phyloP scores from a whole-genome alignment of 2,888 invertebrate genomes.

The Athripsodes cinereus region DNA sequence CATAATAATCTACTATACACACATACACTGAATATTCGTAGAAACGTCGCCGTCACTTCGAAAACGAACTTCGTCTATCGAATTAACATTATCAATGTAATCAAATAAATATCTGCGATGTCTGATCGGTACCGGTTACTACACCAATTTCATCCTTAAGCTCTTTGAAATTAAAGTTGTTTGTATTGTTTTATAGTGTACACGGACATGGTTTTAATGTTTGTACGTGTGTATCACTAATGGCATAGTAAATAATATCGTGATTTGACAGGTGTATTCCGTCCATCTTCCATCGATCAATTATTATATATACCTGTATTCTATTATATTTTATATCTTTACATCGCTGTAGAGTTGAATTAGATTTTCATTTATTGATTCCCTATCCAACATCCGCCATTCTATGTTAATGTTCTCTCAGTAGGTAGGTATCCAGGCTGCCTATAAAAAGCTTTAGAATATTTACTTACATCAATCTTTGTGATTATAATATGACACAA shows the following conservation, averaged over 20 bases:
- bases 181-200: background rate
- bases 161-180: background rate
- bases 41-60: background rate
- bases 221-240: slow-evolving; percentile 4
- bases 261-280: slow-evolving; percentile 21
- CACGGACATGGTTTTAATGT: background rate
- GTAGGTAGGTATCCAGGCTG: no score
- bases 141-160: background rate
- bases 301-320: slow-evolving; percentile 1
- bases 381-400: background rate
- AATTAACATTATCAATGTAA: background rate
- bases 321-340: no score
- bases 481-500: no score
- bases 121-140: background rate
- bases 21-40: slow-evolving; percentile 10
- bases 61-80: background rate
- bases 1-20: no score
- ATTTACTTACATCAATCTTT: no score
- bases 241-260: slow-evolving; percentile 11
- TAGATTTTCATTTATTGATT: slow-evolving; percentile 12
- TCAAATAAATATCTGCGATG: background rate
- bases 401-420: no score
- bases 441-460: no score
- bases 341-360: background rate
- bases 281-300: slow-evolving; percentile 11